Conservation (phyloP, 2,888 invertebrate genomes). For the Metacarcinus magister region DNA sequence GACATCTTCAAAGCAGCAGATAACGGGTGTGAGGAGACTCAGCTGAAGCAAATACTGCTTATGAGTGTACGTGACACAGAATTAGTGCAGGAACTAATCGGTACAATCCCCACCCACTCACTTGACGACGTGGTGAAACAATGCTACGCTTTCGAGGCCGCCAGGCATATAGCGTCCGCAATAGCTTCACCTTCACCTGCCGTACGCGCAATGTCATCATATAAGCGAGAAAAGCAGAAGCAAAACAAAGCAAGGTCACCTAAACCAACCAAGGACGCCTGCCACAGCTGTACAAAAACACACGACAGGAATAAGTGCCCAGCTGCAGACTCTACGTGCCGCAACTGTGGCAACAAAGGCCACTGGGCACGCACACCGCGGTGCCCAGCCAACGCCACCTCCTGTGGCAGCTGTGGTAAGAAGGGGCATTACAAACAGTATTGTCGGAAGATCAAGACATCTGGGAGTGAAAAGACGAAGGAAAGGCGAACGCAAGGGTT, state of each 20-base stretch:
- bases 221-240: slow-evolving; percentile 37
- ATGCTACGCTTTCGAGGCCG: too few species aligned
- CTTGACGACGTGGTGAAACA: too few species aligned
- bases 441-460: background rate
- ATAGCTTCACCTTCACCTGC: too few species aligned
- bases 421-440: background rate
- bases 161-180: too few species aligned
- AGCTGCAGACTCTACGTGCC: background rate
- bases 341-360: slow-evolving; percentile 1
- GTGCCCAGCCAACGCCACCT: background rate
- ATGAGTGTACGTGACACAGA: too few species aligned
- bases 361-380: background rate
- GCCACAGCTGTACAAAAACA: background rate
- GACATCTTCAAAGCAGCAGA: too few species aligned
- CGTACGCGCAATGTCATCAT: too few species aligned
- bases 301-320: background rate
- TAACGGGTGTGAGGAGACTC: too few species aligned
- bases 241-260: background rate
- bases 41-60: too few species aligned
- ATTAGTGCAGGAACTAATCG: too few species aligned
- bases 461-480: background rate
- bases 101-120: too few species aligned
- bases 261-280: background rate
- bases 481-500: too few species aligned
- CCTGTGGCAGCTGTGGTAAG: background rate